Percentiles rank a stretch among this genome's conserved stretches.
Evolutionary conservation across 2,888 invertebrate genomes (phyloP).

Genomic region (Xylophagus ater): DNA sequence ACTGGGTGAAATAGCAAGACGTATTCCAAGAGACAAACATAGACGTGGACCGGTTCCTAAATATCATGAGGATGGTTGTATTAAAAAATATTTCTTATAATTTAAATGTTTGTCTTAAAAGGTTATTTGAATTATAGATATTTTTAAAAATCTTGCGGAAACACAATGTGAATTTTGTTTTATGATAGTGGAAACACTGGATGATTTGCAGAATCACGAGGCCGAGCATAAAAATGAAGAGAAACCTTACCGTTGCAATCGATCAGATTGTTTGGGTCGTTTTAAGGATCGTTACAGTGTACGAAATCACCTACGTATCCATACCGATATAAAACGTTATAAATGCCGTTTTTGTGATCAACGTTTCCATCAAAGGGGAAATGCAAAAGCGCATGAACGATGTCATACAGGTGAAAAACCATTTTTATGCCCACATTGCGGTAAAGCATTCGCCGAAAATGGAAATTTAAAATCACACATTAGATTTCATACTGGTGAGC

Average conservation of each 20-base stretch:
- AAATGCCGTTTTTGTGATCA: constrained; percentile 18
- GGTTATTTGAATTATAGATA: constrained; percentile 6
- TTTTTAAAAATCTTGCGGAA: constrained; percentile 14
- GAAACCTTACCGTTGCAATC: constrained; percentile 16
- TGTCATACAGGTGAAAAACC: constrained; percentile 18
- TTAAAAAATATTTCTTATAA: neutral
- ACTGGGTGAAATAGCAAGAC: constrained; percentile 1
- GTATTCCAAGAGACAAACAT: constrained; percentile 13
- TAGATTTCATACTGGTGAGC: constrained; percentile 17
- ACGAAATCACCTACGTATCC: constrained; percentile 14
- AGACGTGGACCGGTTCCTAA: constrained; percentile 13
- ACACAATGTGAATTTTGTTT: constrained; percentile 17
- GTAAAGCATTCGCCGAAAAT: constrained; percentile 16
- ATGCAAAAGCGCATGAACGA: constrained; percentile 16
- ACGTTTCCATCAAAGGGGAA: constrained; percentile 16
- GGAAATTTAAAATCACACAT: constrained; percentile 17
- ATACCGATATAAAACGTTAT: constrained; percentile 14
- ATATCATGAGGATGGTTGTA: constrained; percentile 14
- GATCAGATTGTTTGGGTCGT: constrained; percentile 10
- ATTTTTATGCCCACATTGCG: constrained; percentile 16
- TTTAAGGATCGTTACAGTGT: constrained; percentile 17
- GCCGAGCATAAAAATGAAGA: constrained; percentile 13
- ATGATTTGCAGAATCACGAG: constrained; percentile 10
- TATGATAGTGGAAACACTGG: constrained; percentile 4
- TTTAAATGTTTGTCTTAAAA: neutral